Evolutionary conservation across 1,140 invertebrate genomes (phyloP), one percentile per base, ranked within the genome.

Genomic region (Drosophila orena): DNA sequence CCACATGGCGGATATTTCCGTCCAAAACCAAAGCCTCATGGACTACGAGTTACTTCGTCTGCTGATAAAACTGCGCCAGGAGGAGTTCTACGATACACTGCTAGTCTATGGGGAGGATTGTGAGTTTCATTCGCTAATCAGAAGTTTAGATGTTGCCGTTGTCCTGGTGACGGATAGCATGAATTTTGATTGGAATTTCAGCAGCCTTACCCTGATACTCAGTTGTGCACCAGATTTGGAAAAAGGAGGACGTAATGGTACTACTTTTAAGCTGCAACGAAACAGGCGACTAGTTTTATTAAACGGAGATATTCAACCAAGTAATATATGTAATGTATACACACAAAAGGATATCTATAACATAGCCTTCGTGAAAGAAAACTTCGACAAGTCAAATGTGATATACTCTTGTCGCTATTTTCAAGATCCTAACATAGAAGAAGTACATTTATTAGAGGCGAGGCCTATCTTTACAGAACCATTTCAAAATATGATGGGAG

Each of bases 341-440:
- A 43, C 52, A 4, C 11, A 5, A 0, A 52, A 49, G 24, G 81
- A 88, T n/a, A 69, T 83, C 30, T 69, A 71, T 11, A 84, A 91
- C 52, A 61, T 88, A 22, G 58, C 75, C 4, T 37, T 90, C 54
- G 12, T 90, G 6, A 24, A 14, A 3, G 40, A 27, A 0, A 27
- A 42, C 38, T 44, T 71, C 20, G 0, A 0, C 14, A n/a, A 27
- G 0, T 50, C 44, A 0, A 44, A 57, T 2, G 17, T 20, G 0
- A 47, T 68, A 1, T 76, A 74, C 24, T 53, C 59, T 3, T 91
- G 81, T 52, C 71, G 68, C 14, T 54, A 6, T 37, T 86, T 70
- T 34, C 24, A 56, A 7, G 2, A 52, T 1, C 11, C 10, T 5
- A 64, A 46, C 11, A 17, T 59, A 10, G 37, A 62, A 15, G 43